Evolutionary conservation across 2,888 invertebrate genomes (phyloP), one percentile per base, ranked within the genome.

Genomic region (Zaprionus lineosus): DNA sequence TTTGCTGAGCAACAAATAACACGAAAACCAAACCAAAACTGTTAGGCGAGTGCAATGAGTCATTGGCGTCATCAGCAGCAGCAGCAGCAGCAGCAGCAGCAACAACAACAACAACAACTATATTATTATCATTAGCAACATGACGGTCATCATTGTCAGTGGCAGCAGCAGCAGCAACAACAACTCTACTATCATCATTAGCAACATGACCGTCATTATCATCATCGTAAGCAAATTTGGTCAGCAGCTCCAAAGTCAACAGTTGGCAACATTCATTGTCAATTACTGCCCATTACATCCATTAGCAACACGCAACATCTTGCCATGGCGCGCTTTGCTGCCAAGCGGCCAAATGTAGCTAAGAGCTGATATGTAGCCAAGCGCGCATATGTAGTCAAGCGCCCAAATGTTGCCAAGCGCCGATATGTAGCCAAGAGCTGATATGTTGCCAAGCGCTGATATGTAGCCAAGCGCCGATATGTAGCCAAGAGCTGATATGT

Each of bases 1-100:
- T 67, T 60, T 50, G 63, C 73, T 73, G 73, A 63, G 68, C 73
- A 59, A 57, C 36, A 69, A 52, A 53, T 36, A 28, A 43, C 59
- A 56, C 50, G 59, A 60, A 46, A 18, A 43, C 8, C 39, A n/a
- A 43, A 37, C 36, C 37, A 44, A 36, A 59, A 68, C 24, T 57
- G 56, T 56, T 41, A 43, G 46, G 48, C 36, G 33, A 52, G 12
- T 29, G 44, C 47, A 43, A 39, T 76, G 83, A 76, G 59, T 76
- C 75, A 75, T 69, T 29, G 47, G n/a, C 24, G 33, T 21, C 57
- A 15, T 11, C 62, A 43, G 15, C 41, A 16, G 8, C 21, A 18
- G n/a, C 5, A 3, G 5, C 28, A 28, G 3, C 28, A 28, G 5
- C n/a, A 28, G n/a, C 28, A n/a, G 26, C 43, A 24, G 7, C 34